These are phyloP conservation scores for Drosophila orena DNA, from an alignment of 1,140 invertebrate genomes.

Conservation along the genomic window DNA sequence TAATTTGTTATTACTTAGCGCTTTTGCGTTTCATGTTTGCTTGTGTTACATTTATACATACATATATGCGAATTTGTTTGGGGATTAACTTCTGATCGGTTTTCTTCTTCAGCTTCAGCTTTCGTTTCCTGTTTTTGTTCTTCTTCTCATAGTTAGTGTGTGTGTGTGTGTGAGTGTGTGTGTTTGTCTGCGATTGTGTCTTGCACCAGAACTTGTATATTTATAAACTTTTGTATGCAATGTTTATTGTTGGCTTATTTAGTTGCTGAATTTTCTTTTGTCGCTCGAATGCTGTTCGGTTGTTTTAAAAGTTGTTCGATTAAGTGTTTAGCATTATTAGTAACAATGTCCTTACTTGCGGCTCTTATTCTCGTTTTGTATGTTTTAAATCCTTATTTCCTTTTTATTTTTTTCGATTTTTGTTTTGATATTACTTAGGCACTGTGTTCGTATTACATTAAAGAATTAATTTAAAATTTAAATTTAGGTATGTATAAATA, in stretches of 20 bases:
- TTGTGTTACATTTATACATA: slow-evolving; percentile 69
- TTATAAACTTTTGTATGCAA: slow-evolving; percentile 37
- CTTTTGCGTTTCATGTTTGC: slow-evolving; percentile 27
- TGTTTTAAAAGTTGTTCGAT: slow-evolving; percentile 49
- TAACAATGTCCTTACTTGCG: slow-evolving; percentile 84
- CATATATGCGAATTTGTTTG: slow-evolving; percentile 50
- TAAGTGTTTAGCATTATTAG: slow-evolving; percentile 58
- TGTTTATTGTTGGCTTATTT: slow-evolving; percentile 39
- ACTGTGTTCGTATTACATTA: slow-evolving; percentile 85
- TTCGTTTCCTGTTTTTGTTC: slow-evolving; percentile 35
- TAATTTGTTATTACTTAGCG: slow-evolving; percentile 30
- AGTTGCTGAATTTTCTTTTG: slow-evolving; percentile 41
- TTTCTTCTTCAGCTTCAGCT: slow-evolving; percentile 44
- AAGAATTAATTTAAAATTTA: slow-evolving; percentile 84
- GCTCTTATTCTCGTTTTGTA: slow-evolving; percentile 65
- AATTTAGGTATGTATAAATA: slow-evolving; percentile 84
- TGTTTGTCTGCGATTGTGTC: slow-evolving; percentile 1
- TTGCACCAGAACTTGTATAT: slow-evolving; percentile 11
- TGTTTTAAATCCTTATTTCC: slow-evolving; percentile 57
- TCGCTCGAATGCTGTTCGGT: slow-evolving; percentile 27
- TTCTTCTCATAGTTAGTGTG: slow-evolving; percentile 16
- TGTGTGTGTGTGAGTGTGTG: slow-evolving; percentile 5
- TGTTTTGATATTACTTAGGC: slow-evolving; percentile 85
- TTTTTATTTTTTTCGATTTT: slow-evolving; percentile 57
- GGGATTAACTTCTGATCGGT: slow-evolving; percentile 20